Base-by-base conservation (phyloP, 2,888 invertebrate species). In the Clepsis dumicolana region DNA sequence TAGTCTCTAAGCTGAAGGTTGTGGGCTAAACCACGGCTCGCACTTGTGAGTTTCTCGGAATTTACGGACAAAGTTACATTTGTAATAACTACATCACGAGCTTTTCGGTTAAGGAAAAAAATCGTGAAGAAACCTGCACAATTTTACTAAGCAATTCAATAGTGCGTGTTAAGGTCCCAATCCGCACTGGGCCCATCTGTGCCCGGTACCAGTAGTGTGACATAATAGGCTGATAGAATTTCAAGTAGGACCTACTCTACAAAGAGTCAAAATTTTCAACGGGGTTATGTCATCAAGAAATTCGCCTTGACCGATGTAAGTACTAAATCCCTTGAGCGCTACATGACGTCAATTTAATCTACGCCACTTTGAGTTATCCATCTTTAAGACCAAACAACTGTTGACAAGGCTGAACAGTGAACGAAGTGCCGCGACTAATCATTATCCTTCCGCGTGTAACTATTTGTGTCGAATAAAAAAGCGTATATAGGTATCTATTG, bases 361-460 rank as follows among this genome's bases (percentile, higher is more conserved):
- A 65, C 80, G 75, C 72, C 80, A 75, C 75, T 75, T 73, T 79
- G 77, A 77, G 80, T 83, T 80, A 85, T 87, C 86, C 81, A 82
- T 86, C 85, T 84, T 81, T 86, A 59, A 84, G 88, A 84, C 82
- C 86, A 88, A 87, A 86, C 86, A 88, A 78, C 75, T 77, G n/a
- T n/a, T n/a, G 72, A 54, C 73, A 72, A 65, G 76, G 79, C 76
- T 77, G 83, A 83, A 84, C 61, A 69, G 32, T 48, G 48, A 63
- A 62, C 57, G 57, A 52, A 64, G 52, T 50, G 44, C 27, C 27
- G 48, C 21, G 12, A 38, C 53, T 63, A 59, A 50, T 67, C 67
- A 57, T 56, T 38, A 50, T 35, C 44, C 50, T 62, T 63, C 56
- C 67, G 50, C 62, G 56, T 63, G 50, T 38, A 41, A 29, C 3